A percentile compares a stretch with the other conserved stretches of the same genome.
Conservation (phyloP, 35 echinoderm and acorn worm species). For the Lytechinus pictus region DNA sequence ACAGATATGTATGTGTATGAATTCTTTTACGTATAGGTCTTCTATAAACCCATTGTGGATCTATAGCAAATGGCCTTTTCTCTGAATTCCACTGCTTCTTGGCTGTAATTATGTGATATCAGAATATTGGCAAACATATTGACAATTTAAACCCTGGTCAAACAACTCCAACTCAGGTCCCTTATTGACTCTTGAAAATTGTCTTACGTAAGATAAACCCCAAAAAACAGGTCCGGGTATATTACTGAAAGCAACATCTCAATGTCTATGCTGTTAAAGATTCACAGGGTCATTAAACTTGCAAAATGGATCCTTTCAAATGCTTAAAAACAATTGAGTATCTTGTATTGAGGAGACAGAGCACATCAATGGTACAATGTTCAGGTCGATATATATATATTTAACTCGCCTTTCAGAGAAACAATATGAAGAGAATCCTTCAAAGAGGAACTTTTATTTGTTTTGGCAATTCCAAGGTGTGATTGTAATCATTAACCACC, state of each 20-base stretch:
- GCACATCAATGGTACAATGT: not conserved
- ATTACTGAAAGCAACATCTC: not conserved
- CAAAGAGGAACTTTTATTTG: too few relatives aligned
- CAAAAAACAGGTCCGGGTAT: not conserved
- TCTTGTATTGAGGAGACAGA: not conserved
- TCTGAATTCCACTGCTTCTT: not conserved
- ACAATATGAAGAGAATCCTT: too few relatives aligned
- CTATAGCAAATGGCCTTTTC: not conserved
- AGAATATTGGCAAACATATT: not conserved
- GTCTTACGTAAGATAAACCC: not conserved
- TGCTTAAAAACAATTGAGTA: not conserved
- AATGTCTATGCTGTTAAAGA: not conserved
- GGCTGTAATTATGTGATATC: not conserved
- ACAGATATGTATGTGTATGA: not conserved
- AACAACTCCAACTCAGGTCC: not conserved
- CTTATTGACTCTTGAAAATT: not conserved
- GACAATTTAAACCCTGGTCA: not conserved
- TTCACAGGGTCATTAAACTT: not conserved
- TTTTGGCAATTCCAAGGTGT: too few relatives aligned
- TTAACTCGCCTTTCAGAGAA: too few relatives aligned
- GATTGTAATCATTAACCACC: too few relatives aligned
- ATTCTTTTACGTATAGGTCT: not conserved
- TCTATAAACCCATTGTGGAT: not conserved
- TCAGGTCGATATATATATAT: not conserved
- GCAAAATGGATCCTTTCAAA: not conserved